These are phyloP conservation scores for Podarcis lilfordi DNA, from an alignment of 2,797 vertebrate species.

Conservation along the genomic window DNA sequence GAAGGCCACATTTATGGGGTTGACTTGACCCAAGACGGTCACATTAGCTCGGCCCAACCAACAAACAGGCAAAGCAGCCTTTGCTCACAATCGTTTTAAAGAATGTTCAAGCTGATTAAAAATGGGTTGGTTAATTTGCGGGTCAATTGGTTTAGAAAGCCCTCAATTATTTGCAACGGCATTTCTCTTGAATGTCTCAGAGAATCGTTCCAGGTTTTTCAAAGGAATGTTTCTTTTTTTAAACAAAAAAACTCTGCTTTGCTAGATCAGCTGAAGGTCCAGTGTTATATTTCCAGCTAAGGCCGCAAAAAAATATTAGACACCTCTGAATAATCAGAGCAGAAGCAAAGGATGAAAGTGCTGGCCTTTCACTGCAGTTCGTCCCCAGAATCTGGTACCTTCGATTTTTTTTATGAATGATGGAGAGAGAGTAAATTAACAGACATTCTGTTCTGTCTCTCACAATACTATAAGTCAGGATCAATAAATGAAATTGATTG, in stretches of 20 bases:
- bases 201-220: slow-evolving; percentile 2
- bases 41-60: slow-evolving; percentile 16
- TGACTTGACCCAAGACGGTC: slow-evolving; percentile 34
- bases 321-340: not conserved
- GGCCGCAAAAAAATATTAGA: too few species aligned
- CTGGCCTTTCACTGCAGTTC: not conserved
- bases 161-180: not conserved
- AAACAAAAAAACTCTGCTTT: not conserved
- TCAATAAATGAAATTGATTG: not conserved
- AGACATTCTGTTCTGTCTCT: not conserved
- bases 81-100: slow-evolving; percentile 22
- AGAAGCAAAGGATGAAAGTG: not conserved
- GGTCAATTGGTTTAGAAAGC: slow-evolving; percentile 9
- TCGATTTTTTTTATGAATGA: not conserved
- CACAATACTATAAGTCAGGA: not conserved
- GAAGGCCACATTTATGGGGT: accelerated
- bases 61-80: slow-evolving; percentile 26
- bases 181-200: not conserved
- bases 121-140: slow-evolving; percentile 9
- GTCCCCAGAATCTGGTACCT: not conserved
- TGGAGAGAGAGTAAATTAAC: not conserved
- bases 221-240: not conserved
- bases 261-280: not conserved
- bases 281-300: not conserved
- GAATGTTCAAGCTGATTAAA: slow-evolving; percentile 37